A percentile compares a stretch with the other conserved stretches of the same genome.
These are phyloP conservation scores for Lycaena phlaeas DNA, from an alignment of 2,888 invertebrate species.

Conservation along the genomic window DNA sequence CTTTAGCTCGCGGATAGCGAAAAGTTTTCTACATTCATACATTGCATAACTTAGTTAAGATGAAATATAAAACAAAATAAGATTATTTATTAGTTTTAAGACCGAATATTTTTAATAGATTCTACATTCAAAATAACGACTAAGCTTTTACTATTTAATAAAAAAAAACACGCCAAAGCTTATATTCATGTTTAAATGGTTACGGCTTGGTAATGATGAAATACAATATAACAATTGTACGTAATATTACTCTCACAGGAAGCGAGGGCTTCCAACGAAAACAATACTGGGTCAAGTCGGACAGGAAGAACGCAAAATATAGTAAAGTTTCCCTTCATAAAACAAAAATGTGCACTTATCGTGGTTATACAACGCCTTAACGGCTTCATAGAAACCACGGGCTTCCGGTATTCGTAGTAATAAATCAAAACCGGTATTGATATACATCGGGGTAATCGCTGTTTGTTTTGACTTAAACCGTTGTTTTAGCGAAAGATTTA, in stretches of 20 bases:
- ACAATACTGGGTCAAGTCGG: constrained; percentile 1
- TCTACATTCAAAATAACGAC: no score
- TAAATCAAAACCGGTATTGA: constrained; percentile 6
- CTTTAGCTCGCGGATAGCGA: no score
- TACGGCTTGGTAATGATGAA: no score
- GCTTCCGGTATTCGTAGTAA: constrained; percentile 1
- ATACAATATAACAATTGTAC: no score
- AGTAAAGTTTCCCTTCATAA: constrained; percentile 1
- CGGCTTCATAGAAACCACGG: constrained; percentile 8
- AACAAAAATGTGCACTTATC: background rate
- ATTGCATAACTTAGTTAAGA: no score
- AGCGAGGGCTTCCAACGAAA: background rate
- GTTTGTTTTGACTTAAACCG: constrained; percentile 5
- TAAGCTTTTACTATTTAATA: no score
- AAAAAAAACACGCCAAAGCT: no score
- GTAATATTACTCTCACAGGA: background rate
- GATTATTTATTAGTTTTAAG: no score
- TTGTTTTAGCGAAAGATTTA: constrained; percentile 2
- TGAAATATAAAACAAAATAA: no score
- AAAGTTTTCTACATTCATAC: no score
- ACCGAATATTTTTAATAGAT: no score
- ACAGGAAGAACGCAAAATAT: constrained; percentile 3
- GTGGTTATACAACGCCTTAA: constrained; percentile 1
- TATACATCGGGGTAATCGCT: constrained; percentile 3
- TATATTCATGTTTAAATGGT: no score